Conservation (phyloP, 1,140 invertebrate species). For the Chelonus insularis region DNA sequence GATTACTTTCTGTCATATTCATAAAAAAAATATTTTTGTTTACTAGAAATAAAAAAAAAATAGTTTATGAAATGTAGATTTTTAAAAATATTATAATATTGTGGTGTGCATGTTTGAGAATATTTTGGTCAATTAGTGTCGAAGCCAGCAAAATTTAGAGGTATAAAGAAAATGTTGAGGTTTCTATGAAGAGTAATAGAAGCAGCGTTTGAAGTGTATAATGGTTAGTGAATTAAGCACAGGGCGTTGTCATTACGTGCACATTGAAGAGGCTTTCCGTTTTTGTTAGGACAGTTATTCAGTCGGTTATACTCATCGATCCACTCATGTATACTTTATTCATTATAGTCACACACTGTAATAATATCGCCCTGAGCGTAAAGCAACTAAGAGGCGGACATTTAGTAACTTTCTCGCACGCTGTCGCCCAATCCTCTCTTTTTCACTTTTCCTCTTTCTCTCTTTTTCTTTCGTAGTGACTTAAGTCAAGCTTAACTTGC, state of each 20-base stretch:
- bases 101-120: no score
- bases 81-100: no score
- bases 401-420: conserved; percentile 33
- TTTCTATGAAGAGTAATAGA: no score
- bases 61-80: no score
- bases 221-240: background rate
- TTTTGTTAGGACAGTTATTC: conserved; percentile 24
- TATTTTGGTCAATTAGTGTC: no score
- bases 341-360: conserved; percentile 11
- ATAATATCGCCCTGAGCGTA: conserved; percentile 21
- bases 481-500: conserved; percentile 7
- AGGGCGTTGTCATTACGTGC: background rate
- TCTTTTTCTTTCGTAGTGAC: conserved; percentile 17
- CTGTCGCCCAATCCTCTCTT: conserved; percentile 18
- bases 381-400: conserved; percentile 15
- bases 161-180: no score
- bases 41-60: no score
- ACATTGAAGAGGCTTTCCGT: background rate
- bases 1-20: no score
- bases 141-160: no score
- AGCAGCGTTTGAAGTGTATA: no score
- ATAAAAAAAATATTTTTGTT: no score
- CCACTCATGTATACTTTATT: conserved; percentile 4
- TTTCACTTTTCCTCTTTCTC: conserved; percentile 26
- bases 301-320: conserved; percentile 29